Base-by-base conservation (phyloP, 2,888 invertebrate species). In the Ochropacha duplaris region DNA sequence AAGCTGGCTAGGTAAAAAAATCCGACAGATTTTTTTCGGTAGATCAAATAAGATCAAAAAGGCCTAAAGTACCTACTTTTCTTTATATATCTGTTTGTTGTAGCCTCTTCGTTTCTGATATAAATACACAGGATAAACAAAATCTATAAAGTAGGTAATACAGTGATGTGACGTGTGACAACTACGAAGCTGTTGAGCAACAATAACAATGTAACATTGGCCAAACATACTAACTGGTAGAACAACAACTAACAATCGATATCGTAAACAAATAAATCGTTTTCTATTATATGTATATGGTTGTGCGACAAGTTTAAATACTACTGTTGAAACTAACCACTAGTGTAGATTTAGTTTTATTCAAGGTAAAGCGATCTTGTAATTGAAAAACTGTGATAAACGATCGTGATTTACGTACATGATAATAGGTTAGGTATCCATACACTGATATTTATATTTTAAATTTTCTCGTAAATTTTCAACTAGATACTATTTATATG, bases 121-220 rank as follows among this genome's bases (percentile, higher is more conserved):
- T 12, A 31, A 31, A 31, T 12, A 31, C 31, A 12, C 31, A n/a
- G 31, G 31, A 31, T 12, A 31, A 31, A n/a, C n/a, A n/a, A n/a
- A n/a, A n/a, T n/a, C n/a, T n/a, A n/a, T n/a, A n/a, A n/a, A n/a
- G n/a, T n/a, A n/a, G n/a, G n/a, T n/a, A 31, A 31, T 28, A 28
- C 28, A 31, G 1, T 3, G 31, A 4, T 12, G 12, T 3, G 11
- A 31, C 12, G 5, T 24, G 2, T 31, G 12, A 60, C 56, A 49
- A 61, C 62, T 55, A 24, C 36, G 55, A 54, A 65, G 55, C 9
- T 8, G 16, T 19, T 50, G 55, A 56, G 50, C 63, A 67, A 58
- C 63, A 67, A 58, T 64, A 59, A 24, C 60, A 68, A 70, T 71
- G 56, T 68, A 60, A 54, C 61, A 65, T 59, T 67, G 59, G 65